Conservation (phyloP, 92 coral and sea anemone species). For the Zoanthus sociatus region DNA sequence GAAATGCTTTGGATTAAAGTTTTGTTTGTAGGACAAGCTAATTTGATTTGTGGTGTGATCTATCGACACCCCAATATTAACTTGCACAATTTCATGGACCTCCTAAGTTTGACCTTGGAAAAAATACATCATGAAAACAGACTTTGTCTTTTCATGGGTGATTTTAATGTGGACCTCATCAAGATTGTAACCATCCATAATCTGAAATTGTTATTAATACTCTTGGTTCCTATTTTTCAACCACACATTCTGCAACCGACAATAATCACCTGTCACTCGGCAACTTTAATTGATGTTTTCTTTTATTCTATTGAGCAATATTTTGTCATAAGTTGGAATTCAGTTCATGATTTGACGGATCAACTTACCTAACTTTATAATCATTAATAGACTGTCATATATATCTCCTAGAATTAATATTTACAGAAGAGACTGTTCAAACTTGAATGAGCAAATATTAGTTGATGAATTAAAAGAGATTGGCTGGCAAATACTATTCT, state of each 20-base stretch:
- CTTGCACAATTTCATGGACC: conserved; percentile 26
- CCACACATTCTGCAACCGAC: conserved; percentile 42
- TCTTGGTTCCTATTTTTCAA: conserved; percentile 22
- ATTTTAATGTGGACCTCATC: conserved; percentile 33
- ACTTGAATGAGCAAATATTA: background rate
- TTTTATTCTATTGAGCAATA: too few species aligned
- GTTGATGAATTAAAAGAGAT: background rate
- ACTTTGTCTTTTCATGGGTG: conserved; percentile 42
- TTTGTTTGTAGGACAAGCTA: conserved; percentile 8
- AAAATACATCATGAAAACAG: conserved; percentile 30
- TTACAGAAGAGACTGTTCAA: too few species aligned
- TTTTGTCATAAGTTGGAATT: too few species aligned
- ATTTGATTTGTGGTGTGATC: conserved; percentile 40
- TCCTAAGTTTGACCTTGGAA: conserved; percentile 24
- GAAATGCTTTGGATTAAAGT: conserved; percentile 44
- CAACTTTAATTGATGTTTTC: conserved; percentile 12
- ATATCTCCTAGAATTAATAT: too few species aligned
- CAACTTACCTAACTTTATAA: too few species aligned
- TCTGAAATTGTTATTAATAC: conserved; percentile 30
- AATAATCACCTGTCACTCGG: conserved; percentile 29
- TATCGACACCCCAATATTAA: conserved; percentile 45
- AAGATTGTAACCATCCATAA: conserved; percentile 8
- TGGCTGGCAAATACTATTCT: background rate
- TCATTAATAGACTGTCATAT: too few species aligned
- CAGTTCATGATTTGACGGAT: too few species aligned